Base-by-base conservation (phyloP, 2,888 invertebrate genomes). In the Cephus sareptanus region DNA sequence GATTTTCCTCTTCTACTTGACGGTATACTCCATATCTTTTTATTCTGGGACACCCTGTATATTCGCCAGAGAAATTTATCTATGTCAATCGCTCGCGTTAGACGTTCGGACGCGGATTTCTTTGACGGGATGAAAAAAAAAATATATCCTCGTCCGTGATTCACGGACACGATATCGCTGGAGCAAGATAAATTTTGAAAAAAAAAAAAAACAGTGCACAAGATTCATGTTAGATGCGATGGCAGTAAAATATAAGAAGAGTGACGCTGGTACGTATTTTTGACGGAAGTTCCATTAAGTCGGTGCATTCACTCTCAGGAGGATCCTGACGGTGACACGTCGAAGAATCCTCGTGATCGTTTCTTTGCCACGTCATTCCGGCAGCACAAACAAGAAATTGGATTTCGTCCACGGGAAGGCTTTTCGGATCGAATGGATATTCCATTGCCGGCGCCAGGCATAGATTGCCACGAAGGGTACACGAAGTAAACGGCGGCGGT, bases 251-350 rank as follows among this genome's bases (percentile, higher is more conserved):
- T 56, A 23, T 56, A 15, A 56, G 56, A 23, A 56, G 56, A 56
- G 56, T 56, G 23, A 23, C 56, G 56, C 56, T 9, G 23, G 9
- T 56, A 56, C 9, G 23, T 56, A 56, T 56, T 56, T 56, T 56
- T 56, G 56, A 23, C 56, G 56, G 56, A 56, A 56, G 56, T 76
- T 81, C 82, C 79, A 81, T 83, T 82, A 83, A 81, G 82, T 79
- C 74, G 76, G 76, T 74, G 79, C 73, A 56, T 56, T 56, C 56
- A 2, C 23, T 56, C 56, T 56, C 23, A 23, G 56, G 23, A 23
- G 23, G 71, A 15, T 78, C 33, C 83, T 83, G 83, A 77, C 73
- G 76, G 70, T 82, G 81, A 82, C 81, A 83, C 81, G 77, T 75
- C 68, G 56, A 77, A 76, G 76, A 79, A 73, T 71, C 13, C n/a